Evolutionary conservation across 1,140 invertebrate genomes (phyloP), one percentile per base, ranked within the genome.

Genomic region (Bombus picipes): DNA sequence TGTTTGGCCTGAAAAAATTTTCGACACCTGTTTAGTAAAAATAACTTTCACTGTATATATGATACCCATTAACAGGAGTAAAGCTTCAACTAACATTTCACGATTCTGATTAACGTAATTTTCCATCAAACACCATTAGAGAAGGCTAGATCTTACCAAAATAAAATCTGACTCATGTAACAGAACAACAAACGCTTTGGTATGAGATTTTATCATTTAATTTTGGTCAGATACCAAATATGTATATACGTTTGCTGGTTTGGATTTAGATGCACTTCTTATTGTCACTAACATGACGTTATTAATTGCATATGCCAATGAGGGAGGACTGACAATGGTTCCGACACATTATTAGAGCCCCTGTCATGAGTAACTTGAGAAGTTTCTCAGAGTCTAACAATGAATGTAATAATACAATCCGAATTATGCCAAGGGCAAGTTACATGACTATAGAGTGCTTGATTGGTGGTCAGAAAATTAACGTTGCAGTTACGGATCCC

Each of bases 381-480:
- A 89, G 76, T 86, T 91, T 92, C 92, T 92, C 92, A 92, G 87
- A 89, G 74, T 28, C 78, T 90, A 88, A 92, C 92, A 92, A 92
- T 92, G 89, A 88, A 82, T 34, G 90, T 91, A 94, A 93, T 93
- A 90, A 92, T 90, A 92, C 81, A 90, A 92, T 75, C 85, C 82
- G 57, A 94, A 93, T 66, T 77, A 73, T 94, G 93, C 88, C 93
- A 94, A 94, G 93, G 92, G 89, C 92, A 88, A 86, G 70, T 92
- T 91, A 90, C 79, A 87, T 86, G 88, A 90, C 70, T 85, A 57
- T 43, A 53, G 59, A 43, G 75, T 72, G 62, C 15, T 81, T 81
- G 73, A 65, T 73, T 81, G 32, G 77, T 66, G 78, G 76, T 79
- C 76, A 79, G 76, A 75, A 78, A 89, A 89, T 34, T 65, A 87